Base-by-base conservation (phyloP, 2,888 invertebrate genomes). In the Apamea sordens region DNA sequence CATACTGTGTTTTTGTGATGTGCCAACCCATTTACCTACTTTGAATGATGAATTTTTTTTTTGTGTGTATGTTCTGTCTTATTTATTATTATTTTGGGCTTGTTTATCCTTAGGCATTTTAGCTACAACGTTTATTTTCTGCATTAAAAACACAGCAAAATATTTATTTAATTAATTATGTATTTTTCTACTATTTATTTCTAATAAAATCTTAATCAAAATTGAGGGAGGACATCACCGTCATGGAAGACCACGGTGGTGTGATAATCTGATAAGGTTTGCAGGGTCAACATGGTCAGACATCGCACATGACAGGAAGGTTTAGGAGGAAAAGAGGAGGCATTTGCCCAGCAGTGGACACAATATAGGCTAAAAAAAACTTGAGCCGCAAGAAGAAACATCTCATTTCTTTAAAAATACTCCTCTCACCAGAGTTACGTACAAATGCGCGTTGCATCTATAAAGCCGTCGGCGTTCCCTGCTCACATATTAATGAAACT, bases 401-500 rank as follows among this genome's bases (percentile, higher is more conserved):
- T 21, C 1, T 1, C 18, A 41, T 78, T 50, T 50, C 32, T 36
- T 63, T 32, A 13, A 64, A 79, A 53, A 56, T 78, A 72, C 68
- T 71, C 10, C 13, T 75, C 32, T 32, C 21, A 28, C 41, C 44
- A 10, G 15, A 10, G 15, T 4, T n/a, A 73, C 13, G 6, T 59
- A 74, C 32, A 61, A 73, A 79, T n/a, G 61, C 28, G 32, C n/a
- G 63, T 72, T 75, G 79, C 71, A 83, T 28, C 2, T 65, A 65
- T 50, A 64, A 69, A 56, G 53, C 4, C n/a, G 68, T 41, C 4
- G 7, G 41, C 41, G 41, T 63, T 47, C 8, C 6, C 65, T 72
- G 8, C 77, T 77, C 81, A 67, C 28, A 77, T 81, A 77, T 77
- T 82, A 84, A 82, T 78, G 82, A 50, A 72, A 72, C 53, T 73